Base-by-base conservation (phyloP, 2,113 vertebrate genomes). In the Chaenocephalus aceratus region DNA sequence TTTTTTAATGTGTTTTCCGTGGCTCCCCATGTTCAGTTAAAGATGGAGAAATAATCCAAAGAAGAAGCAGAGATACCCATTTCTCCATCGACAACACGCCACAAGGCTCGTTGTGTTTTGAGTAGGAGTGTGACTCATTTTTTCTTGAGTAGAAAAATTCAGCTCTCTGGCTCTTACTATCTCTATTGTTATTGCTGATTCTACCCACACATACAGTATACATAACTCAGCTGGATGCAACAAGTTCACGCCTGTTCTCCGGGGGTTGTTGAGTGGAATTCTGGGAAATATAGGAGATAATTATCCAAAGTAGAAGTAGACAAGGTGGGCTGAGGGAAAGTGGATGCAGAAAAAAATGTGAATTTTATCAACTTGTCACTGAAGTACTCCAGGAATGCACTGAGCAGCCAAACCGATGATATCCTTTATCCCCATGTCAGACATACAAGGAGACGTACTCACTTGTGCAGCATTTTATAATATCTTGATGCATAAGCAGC, bases 91-190 rank as follows among this genome's bases (percentile, higher is more conserved):
- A 78, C 75, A 85, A 65, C 67, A 58, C 30, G 53, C 84, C 88
- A 90, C 83, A 87, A 88, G 85, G 76, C 90, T 86, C 34, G 36
- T 85, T 85, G 84, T 90, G 84, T 92, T 92, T 81, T 91, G 91
- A 90, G 91, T 92, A 77, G 92, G 92, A 90, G 85, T 88, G 87
- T 92, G 90, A 93, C 85, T 92, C 89, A 90, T 91, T 92, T 93
- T 86, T 89, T 90, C 89, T 91, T 88, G 89, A 87, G 89, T 92
- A 84, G 86, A 92, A 93, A 91, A 88, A 88, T 80, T 91, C 89
- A 88, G 83, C 85, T 88, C 85, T 83, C 84, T 90, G 80, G 84
- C 89, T 87, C 90, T 87, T 89, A 86, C 88, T 91, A 87, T 89
- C 89, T 92, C 87, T 87, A 91, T 92, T 92, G 92, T 92, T 90